phyloP scores from a whole-genome alignment of 2,888 invertebrate species.

The Campoletis raptor region DNA sequence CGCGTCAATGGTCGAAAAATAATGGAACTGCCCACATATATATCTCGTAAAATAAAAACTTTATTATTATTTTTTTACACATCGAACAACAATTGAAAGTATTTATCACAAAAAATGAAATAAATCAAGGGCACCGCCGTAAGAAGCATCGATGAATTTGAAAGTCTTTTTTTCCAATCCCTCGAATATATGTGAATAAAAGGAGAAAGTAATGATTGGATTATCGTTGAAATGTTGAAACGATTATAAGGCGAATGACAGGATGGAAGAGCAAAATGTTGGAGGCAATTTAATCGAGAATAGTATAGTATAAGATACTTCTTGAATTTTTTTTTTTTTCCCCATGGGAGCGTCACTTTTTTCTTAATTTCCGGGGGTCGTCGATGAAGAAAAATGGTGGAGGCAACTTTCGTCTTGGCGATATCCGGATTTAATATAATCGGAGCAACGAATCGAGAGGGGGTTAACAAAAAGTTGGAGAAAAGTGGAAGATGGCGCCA shows the following conservation, averaged over 20 bases:
- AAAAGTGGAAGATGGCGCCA: slow-evolving; percentile 40
- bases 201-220: not conserved
- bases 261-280: too few species aligned
- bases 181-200: too few species aligned
- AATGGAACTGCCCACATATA: too few species aligned
- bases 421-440: slow-evolving; percentile 55
- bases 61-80: not conserved
- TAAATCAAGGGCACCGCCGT: not conserved
- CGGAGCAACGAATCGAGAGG: slow-evolving; percentile 29
- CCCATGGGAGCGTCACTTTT: slow-evolving; percentile 5
- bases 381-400: slow-evolving; percentile 26
- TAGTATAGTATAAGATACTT: slow-evolving; percentile 5
- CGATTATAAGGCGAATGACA: too few species aligned
- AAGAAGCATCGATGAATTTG: not conserved
- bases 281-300: too few species aligned
- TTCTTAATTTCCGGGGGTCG: slow-evolving; percentile 15
- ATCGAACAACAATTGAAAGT: not conserved
- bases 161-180: not conserved
- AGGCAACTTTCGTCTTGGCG: slow-evolving; percentile 16
- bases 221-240: too few species aligned
- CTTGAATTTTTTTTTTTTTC: not conserved
- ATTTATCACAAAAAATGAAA: not conserved
- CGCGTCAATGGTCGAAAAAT: too few species aligned
- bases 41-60: not conserved
- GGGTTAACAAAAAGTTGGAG: not conserved